Percentiles rank a stretch among this genome's conserved stretches.
Evolutionary conservation across 2,797 vertebrate species (phyloP).

Genomic region (Trematocara caparti): DNA sequence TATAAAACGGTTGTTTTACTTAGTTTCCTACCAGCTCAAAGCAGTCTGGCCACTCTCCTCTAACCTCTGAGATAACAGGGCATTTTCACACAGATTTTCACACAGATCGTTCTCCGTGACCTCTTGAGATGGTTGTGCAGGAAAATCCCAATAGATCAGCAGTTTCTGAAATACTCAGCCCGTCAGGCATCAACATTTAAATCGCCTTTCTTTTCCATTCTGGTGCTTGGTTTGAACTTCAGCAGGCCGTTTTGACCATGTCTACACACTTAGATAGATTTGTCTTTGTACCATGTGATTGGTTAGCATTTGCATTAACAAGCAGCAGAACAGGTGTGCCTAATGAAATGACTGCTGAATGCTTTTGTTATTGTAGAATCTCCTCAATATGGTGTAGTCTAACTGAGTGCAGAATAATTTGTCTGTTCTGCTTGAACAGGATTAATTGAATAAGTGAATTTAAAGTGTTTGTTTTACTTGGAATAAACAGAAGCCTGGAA

Average conservation of each 20-base stretch:
- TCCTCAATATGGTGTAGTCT: fast-evolving
- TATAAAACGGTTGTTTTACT: fast-evolving
- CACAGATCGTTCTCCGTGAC: background rate
- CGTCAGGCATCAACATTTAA: background rate
- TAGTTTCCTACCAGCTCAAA: background rate
- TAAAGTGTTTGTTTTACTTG: background rate
- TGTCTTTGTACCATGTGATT: background rate
- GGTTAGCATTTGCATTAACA: background rate
- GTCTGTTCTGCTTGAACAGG: background rate
- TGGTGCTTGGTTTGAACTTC: background rate
- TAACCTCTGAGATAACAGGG: background rate
- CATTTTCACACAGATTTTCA: background rate
- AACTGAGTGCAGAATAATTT: background rate
- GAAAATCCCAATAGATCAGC: background rate
- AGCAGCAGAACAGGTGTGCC: background rate
- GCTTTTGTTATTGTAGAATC: background rate
- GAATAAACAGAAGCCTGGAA: background rate
- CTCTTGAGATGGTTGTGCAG: background rate
- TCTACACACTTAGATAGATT: background rate
- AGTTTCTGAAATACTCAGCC: background rate
- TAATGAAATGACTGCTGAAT: background rate
- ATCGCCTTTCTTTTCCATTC: background rate
- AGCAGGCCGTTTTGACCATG: background rate
- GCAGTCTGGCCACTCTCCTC: background rate
- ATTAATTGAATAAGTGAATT: background rate